phyloP scores from a whole-genome alignment of 1,140 invertebrate genomes.

The Macrosteles quadrilineatus region DNA sequence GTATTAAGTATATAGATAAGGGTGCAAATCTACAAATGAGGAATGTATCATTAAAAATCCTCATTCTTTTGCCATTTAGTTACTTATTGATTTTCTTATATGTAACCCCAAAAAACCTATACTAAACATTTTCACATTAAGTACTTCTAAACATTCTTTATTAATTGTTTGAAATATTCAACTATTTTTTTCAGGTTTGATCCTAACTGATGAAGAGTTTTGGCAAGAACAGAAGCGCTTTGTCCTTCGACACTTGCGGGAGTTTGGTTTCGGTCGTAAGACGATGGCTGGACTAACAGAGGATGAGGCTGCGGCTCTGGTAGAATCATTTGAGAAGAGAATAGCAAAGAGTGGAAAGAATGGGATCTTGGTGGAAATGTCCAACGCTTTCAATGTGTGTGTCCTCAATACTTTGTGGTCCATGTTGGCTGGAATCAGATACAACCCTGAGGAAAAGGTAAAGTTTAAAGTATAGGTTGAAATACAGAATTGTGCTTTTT shows the following conservation, averaged over 20 bases:
- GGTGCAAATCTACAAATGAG: too few species aligned
- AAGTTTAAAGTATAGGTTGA: not conserved
- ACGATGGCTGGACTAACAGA: constrained; percentile 72
- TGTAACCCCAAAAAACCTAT: too few species aligned
- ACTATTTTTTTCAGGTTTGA: constrained; percentile 52
- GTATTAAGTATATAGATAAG: too few species aligned
- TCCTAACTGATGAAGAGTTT: constrained; percentile 72
- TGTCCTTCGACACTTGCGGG: constrained; percentile 71
- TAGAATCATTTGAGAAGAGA: constrained; percentile 56
- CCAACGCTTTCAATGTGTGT: constrained; percentile 70
- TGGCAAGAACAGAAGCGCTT: constrained; percentile 86
- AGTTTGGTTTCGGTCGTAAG: constrained; percentile 78
- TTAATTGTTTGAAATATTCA: too few species aligned
- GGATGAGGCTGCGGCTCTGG: constrained; percentile 63
- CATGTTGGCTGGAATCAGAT: constrained; percentile 78
- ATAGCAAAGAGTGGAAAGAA: constrained; percentile 40
- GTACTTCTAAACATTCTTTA: too few species aligned
- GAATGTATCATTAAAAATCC: too few species aligned
- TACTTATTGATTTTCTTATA: too few species aligned
- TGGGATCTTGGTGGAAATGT: constrained; percentile 59
- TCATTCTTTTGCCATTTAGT: too few species aligned
- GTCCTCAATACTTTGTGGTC: constrained; percentile 85
- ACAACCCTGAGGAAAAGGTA: constrained; percentile 38
- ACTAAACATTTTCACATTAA: too few species aligned
- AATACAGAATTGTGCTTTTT: not conserved